Evolutionary conservation across 2,113 vertebrate species (phyloP), one percentile per base, ranked within the genome.

Genomic region (Ornithorhynchus anatinus): DNA sequence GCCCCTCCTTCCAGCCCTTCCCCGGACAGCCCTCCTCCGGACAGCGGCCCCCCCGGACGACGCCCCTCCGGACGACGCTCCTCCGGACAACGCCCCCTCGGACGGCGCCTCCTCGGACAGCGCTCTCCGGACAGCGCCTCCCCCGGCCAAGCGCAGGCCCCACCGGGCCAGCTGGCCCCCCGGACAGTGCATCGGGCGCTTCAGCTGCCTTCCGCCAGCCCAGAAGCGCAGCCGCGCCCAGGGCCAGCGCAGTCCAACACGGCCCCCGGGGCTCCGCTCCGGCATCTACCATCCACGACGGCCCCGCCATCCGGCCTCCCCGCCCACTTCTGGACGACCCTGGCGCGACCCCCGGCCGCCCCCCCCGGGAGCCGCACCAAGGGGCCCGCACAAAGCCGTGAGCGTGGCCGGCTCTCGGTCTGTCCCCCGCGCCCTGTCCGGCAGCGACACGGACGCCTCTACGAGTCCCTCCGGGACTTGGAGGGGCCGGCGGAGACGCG

Each of bases 361-460:
- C 72, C 77, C 15, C 44, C 64, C 0, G 7, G 42, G 10, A 79
- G 61, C 33, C 2, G n/a, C n/a, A n/a, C n/a, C n/a, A n/a, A n/a
- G 1, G 1, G 86, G 89, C 19, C 2, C 20, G 4, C 20, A 15
- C 8, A 59, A 79, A 38, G 69, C 84, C 39, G 57, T 80, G 66
- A 80, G 80, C 11, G 70, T 86, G 75, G 83, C 83, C 0, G 88
- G 85, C 43, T 74, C 72, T 64, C 68, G 2, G 78, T 78, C 54
- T 75, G 64, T 3, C 2, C 84, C 84, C 19, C 83, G 33, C 0
- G 70, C 78, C 0, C 77, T 88, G 1, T 47, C 54, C 16, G 85
- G 84, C 64, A 86, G 80, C 32, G 82, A 78, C 40, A 93, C 93
- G 0, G 91, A 94, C 76, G 94, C 33, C 89, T 96, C 77, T 94